Base-by-base conservation (phyloP, 2,888 invertebrate species). In the Tenthredo notha region DNA sequence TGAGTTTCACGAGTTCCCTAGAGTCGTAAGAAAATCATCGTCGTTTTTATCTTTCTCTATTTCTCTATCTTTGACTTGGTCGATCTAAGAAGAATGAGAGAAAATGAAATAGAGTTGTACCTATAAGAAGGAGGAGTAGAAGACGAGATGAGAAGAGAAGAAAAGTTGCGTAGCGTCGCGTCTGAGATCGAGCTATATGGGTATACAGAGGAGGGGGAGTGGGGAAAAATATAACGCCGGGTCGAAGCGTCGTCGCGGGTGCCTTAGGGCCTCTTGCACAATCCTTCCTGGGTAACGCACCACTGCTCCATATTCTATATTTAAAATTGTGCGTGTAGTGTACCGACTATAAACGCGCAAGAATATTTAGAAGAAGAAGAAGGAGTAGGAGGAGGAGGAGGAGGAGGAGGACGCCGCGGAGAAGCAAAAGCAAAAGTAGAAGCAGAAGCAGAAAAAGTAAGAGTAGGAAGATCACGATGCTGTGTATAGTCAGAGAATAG, bases 271-370 rank as follows among this genome's bases (percentile, higher is more conserved):
- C 85, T 85, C 85, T 85, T 85, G 84, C 85, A 74, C 85, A 85
- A 85, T 84, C 65, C 84, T 77, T 85, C 87, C 87, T 88, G 88
- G 88, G 87, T 88, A 87, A 88, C 88, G 89, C 88, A 88, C 88
- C 88, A 88, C 87, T 92, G 92, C 91, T 92, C 92, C 87, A 92
- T 91, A 92, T 92, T 92, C 92, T 92, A 92, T 92, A 92, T 92
- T 92, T 92, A 92, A 92, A 92, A 85, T 85, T 67, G 85, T 85
- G 85, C 85, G 85, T 85, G 65, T 65, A 58, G 86, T 86, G 84
- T 86, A 33, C 18, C 72, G 21, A 9, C 72, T 21, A 74, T 40
- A 21, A 15, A 7, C 72, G 37, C 33, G 77, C 29, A 0, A 29
- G 54, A 77, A 40, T 29, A 54, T 25, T 29, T 21, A 15, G 43